Evolutionary conservation across 2,113 vertebrate genomes (phyloP).

Genomic region (Oriolus oriolus): DNA sequence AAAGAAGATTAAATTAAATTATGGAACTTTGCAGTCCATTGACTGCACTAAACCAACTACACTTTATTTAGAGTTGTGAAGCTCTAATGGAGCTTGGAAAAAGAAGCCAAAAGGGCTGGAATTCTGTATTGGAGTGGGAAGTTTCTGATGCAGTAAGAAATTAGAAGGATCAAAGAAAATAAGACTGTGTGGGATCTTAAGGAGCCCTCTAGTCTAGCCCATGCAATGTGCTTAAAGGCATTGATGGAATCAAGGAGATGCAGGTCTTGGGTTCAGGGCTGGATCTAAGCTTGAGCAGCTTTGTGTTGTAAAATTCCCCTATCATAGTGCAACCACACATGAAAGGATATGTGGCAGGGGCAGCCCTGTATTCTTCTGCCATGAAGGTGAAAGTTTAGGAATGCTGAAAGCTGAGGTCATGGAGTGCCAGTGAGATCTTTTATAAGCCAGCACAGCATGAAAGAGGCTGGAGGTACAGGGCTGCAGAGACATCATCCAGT

Average conservation of each 20-base stretch:
- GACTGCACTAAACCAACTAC: background rate
- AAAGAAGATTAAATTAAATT: background rate
- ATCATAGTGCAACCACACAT: background rate
- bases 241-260: background rate
- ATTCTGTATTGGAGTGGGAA: background rate
- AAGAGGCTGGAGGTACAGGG: background rate
- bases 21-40: background rate
- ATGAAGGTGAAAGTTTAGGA: fast-evolving
- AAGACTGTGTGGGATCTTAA: background rate
- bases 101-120: background rate
- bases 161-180: background rate
- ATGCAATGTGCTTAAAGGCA: background rate
- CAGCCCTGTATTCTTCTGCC: background rate
- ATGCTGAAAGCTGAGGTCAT: background rate
- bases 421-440: background rate
- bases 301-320: background rate
- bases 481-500: background rate
- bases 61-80: background rate
- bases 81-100: background rate
- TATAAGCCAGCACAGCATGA: background rate
- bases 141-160: background rate
- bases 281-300: background rate
- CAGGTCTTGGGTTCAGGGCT: background rate
- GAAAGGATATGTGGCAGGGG: background rate
- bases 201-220: background rate